Evolutionary conservation across 1,140 invertebrate genomes (phyloP), one percentile per base, ranked within the genome.

Genomic region (Anoplophora glabripennis): DNA sequence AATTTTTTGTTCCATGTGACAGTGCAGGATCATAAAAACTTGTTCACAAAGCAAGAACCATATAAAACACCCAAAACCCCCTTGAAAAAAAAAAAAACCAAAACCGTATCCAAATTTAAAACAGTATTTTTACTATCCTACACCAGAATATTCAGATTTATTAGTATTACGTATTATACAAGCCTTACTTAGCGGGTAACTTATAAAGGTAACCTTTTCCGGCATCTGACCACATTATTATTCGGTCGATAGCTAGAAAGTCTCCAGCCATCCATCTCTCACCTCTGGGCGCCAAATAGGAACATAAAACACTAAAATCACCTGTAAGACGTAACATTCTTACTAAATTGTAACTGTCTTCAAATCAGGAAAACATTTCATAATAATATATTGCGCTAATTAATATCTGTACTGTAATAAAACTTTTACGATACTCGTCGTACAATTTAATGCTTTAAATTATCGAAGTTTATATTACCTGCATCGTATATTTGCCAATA

Each of bases 231-330:
- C 94, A 98, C 0, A 96, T 84, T 49, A 98, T 84, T 0, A 98
- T 91, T 37, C 90, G 81, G 72, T 97, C 96, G 2, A 90, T 87
- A 3, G 90, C 84, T 10, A 98, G 78, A 73, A 98, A 98, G 74
- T 97, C 92, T 1, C 95, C 96, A 10, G 94, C 93, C 79, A 93
- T 85, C 94, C 95, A 98, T 7, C 93, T 82, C 77, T 96, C 94
- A 0, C 91, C 87, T 18, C 85, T 78, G 0, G 89, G 89, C 17
- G 89, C 88, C 61, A 86, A 84, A 35, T 94, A 89, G 0, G 91
- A 94, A 74, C 93, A 96, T 0, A 98, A 79, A 8, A 96, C 86
- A 11, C 94, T 95, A 75, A 98, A 98, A 78, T 98, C 96, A 46
- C 94, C 93, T 96, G 68, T 35, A 77, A 80, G 47, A 57, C 7